Conservation (phyloP, 1,140 invertebrate genomes). For the Ceratina calcarata region DNA sequence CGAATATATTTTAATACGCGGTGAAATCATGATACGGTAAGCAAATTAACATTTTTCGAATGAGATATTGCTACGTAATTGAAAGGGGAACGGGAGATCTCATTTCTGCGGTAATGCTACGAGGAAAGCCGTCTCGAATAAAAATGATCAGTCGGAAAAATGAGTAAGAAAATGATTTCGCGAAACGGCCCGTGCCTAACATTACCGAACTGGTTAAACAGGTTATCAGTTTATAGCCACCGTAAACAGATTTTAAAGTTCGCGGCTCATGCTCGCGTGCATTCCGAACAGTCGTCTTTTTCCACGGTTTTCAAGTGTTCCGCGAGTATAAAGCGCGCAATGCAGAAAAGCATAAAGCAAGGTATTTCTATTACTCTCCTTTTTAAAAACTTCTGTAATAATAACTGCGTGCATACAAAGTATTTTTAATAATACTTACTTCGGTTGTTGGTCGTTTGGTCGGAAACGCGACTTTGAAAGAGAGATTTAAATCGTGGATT, state of each 20-base stretch:
- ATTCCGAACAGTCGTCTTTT: slow-evolving; percentile 58
- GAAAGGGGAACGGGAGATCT: too few relatives aligned
- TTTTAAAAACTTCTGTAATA: background rate
- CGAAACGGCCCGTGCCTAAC: slow-evolving; percentile 58
- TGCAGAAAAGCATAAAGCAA: background rate
- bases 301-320: slow-evolving; percentile 37
- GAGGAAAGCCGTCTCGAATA: background rate
- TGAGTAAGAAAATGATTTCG: slow-evolving; percentile 69
- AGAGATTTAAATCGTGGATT: too few relatives aligned
- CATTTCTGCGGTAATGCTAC: background rate
- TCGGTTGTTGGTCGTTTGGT: too few relatives aligned
- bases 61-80: background rate
- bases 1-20: background rate
- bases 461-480: too few relatives aligned
- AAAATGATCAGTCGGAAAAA: slow-evolving; percentile 60
- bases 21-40: background rate
- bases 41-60: background rate
- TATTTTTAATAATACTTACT: slow-evolving; percentile 5
- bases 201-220: slow-evolving; percentile 76
- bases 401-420: background rate
- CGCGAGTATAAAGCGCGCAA: slow-evolving; percentile 21
- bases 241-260: slow-evolving; percentile 79
- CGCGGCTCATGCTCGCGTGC: slow-evolving; percentile 70
- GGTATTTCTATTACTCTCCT: background rate
- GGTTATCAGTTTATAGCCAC: slow-evolving; percentile 77